A percentile compares a stretch with the other conserved stretches of the same genome.
Conservation (phyloP, 1,140 invertebrate genomes). For the Camponotus vicinus region DNA sequence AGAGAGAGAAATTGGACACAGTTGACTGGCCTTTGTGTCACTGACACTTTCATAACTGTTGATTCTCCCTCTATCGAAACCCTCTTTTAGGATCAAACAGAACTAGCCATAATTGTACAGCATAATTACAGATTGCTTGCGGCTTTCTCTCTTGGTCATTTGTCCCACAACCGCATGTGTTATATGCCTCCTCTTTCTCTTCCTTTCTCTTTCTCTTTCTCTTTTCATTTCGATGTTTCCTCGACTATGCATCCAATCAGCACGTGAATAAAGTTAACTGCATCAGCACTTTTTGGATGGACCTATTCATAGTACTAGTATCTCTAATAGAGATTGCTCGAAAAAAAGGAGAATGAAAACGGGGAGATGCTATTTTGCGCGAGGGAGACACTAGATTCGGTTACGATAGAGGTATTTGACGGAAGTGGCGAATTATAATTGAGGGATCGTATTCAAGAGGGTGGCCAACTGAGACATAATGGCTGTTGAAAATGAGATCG, state of each 20-base stretch:
- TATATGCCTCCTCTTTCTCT: slow-evolving; percentile 40
- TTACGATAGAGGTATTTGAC: slow-evolving; percentile 45
- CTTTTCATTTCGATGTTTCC: slow-evolving; percentile 8
- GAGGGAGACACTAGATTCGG: slow-evolving; percentile 58
- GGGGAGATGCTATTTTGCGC: slow-evolving; percentile 12
- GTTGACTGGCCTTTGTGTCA: slow-evolving; percentile 66
- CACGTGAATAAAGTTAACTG: slow-evolving; percentile 70
- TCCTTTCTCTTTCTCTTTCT: too few relatives aligned
- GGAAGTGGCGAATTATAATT: slow-evolving; percentile 68
- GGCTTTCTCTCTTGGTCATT: not conserved
- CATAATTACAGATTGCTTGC: slow-evolving; percentile 68
- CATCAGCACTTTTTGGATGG: slow-evolving; percentile 68
- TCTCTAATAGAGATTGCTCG: slow-evolving; percentile 23
- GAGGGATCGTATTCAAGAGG: slow-evolving; percentile 56
- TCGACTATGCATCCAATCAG: slow-evolving; percentile 55
- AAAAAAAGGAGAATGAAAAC: slow-evolving; percentile 49
- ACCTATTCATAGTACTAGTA: slow-evolving; percentile 51
- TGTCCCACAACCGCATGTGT: slow-evolving; percentile 6
- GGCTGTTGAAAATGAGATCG: slow-evolving; percentile 19
- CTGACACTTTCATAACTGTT: slow-evolving; percentile 66
- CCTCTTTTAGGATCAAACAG: slow-evolving; percentile 69
- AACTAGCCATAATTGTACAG: slow-evolving; percentile 75
- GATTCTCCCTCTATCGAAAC: slow-evolving; percentile 53
- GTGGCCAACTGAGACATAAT: slow-evolving; percentile 3
- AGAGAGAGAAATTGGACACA: not conserved